Evolutionary conservation across 2,113 vertebrate species (phyloP).

Genomic region (Mustelus asterias): DNA sequence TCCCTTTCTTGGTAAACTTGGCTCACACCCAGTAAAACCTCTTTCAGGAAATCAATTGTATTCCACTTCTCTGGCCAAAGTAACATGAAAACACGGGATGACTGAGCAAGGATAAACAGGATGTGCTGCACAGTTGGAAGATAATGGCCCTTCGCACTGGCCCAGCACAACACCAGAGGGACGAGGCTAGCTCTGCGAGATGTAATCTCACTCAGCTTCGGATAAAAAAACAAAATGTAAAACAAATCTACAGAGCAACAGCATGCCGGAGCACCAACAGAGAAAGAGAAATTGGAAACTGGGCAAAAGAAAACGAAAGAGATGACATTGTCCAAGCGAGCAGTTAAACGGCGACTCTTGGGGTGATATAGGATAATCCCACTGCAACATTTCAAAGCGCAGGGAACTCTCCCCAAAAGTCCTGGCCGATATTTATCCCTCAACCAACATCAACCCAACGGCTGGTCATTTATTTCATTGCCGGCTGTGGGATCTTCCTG

Average conservation of each 20-base stretch:
- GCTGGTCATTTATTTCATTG: neutral
- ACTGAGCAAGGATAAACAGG: neutral
- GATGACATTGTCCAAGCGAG: neutral
- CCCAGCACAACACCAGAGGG: neutral
- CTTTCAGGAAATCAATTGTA: neutral
- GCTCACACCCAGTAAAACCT: neutral
- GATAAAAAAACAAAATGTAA: neutral
- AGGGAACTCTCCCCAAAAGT: neutral
- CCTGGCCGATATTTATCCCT: neutral
- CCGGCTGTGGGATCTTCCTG: neutral
- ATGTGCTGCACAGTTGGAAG: constrained; percentile 13
- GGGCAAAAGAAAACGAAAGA: neutral
- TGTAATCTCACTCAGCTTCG: neutral
- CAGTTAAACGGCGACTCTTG: too few relatives aligned
- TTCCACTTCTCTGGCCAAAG: neutral
- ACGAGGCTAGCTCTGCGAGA: neutral
- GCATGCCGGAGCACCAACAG: too few relatives aligned
- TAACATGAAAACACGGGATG: neutral
- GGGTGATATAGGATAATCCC: neutral
- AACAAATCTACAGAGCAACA: neutral
- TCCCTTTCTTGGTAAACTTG: neutral
- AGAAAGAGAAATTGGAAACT: neutral
- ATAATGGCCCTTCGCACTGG: neutral
- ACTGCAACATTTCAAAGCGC: neutral
- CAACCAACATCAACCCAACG: too few relatives aligned